phyloP scores from a whole-genome alignment of 1,140 invertebrate genomes.

The Aphelenchoides besseyi region DNA sequence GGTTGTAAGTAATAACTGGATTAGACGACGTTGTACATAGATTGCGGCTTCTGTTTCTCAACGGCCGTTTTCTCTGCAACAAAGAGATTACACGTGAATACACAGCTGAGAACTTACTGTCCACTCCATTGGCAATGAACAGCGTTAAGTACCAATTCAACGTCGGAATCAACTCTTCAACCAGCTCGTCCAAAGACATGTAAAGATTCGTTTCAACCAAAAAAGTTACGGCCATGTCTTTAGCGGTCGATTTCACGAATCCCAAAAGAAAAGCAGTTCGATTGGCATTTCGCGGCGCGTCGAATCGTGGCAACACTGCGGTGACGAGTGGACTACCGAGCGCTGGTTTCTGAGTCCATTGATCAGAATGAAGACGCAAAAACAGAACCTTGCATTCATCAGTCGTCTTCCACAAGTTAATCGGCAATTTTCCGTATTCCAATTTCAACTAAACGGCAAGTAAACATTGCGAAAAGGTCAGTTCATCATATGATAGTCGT shows the following conservation, averaged over 20 bases:
- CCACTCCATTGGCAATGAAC: not conserved
- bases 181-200: not conserved
- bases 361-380: not conserved
- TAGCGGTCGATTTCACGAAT: not conserved
- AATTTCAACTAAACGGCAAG: not conserved
- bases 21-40: conserved; percentile 1
- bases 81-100: not conserved
- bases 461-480: not conserved
- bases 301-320: not conserved
- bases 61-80: not conserved
- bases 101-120: not conserved
- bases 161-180: not conserved
- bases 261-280: not conserved
- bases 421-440: not conserved
- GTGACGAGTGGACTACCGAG: not conserved
- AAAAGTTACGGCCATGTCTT: not conserved
- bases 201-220: not conserved
- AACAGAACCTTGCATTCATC: not conserved
- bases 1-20: no score
- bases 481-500: not conserved
- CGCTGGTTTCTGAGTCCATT: not conserved
- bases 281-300: not conserved
- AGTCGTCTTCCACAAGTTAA: not conserved
- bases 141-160: not conserved
- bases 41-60: not conserved